Base-by-base conservation (phyloP, 2,797 vertebrate species). In the Macrochelys suwanniensis region DNA sequence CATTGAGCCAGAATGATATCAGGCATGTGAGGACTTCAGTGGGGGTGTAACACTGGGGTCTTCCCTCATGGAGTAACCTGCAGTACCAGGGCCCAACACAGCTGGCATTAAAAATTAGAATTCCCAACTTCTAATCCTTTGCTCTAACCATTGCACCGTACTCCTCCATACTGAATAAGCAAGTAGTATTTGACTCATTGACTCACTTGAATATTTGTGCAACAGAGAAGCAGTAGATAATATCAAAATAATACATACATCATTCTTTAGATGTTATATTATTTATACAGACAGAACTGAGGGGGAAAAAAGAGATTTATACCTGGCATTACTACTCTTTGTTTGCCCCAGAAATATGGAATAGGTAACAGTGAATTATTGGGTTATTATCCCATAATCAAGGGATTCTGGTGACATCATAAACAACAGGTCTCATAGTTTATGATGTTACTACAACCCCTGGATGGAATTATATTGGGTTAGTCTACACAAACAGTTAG, bases 361-460 rank as follows among this genome's bases (percentile, higher is more conserved):
- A 49, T 13, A 61, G n/a, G 56, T 45, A 71, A 90, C 76, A 65
- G n/a, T 76, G 1, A 95, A 92, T 59, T 88, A 91, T 7, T 19
- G 17, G 31, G 28, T 28, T 33, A 59, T n/a, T n/a, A n/a, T n/a
- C n/a, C n/a, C n/a, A n/a, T 90, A 81, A 94, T 83, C 61, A 85
- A 81, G 25, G 57, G 23, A 89, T 93, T 89, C 50, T 49, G 94
- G 61, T 95, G 90, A 97, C 85, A 93, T 92, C 82, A 87, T 92
- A 93, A 77, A 9, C 47, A 88, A 57, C 89, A 92, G 25, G 7
- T 93, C 71, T 89, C 86, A 77, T 65, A 87, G 33, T 78, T 93
- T 84, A 61, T 95, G 92, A 95, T 82, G 90, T 96, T 93, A 96
- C 47, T 45, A 85, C 10, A 84, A 96, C 77, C 17, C 47, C 86